Evolutionary conservation across 2,113 vertebrate genomes (phyloP), one percentile per base, ranked within the genome.

Genomic region (Plotosus lineatus): DNA sequence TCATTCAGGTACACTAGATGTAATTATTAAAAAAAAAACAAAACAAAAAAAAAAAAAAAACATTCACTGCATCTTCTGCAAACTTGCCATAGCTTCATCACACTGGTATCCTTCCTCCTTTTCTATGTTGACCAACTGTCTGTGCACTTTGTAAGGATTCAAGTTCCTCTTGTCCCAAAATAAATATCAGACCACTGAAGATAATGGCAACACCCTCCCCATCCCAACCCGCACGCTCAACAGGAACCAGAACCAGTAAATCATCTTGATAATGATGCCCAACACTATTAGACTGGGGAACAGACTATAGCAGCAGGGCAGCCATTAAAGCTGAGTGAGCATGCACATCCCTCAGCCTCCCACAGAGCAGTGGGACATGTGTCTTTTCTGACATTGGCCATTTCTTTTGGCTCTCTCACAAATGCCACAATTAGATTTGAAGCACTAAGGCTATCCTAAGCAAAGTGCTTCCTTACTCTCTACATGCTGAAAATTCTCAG

Each of bases 241-340:
- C 69, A 73, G 42, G 48, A 33, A 50, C 50, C 46, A 50, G 40
- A 44, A 26, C 40, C 40, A 33, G 2, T 73, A 51, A 33, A 73
- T 73, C 69, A 73, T 21, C 6, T 51, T 33, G 69, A 73, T 51
- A 73, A 73, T 50, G 69, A 73, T 51, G 23, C 17, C 21, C 23
- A 77, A 63, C 42, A 63, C 58, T 56, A 84, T 84, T 75, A 36
- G 73, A 84, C 55, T n/a, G 3, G 36, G 56, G 48, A 78, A 53
- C 42, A 78, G 56, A 83, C 79, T 78, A 79, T n/a, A 79, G 82
- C 55, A 74, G 33, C 71, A 9, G 33, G 66, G 55, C 60, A 69
- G 60, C 71, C 15, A 83, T 75, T 82, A 82, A 28, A 53, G 63
- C 74, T 28, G 63, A 48, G 51, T 4, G 51, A 82, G 51, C 51